Base-by-base conservation (phyloP, 2,113 vertebrate genomes). In the Machaerirhynchus nigripectus region DNA sequence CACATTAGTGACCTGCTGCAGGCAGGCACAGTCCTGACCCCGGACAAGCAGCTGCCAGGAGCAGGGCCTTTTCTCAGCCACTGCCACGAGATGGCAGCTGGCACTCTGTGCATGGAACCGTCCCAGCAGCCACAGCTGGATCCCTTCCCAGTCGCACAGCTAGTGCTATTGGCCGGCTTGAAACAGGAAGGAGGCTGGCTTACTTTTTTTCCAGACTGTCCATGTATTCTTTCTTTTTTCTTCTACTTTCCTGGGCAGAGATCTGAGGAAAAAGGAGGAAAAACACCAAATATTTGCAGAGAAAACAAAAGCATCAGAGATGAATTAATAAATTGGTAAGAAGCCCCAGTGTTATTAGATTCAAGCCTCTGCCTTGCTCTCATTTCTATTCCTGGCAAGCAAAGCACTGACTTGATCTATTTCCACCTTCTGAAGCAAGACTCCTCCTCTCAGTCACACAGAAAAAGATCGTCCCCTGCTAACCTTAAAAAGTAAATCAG, bases 221-320 rank as follows among this genome's bases (percentile, higher is more conserved):
- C 99, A 99, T 99, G 96, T 99, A 99, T 97, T 99, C 99, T 93
- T 99, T 99, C 98, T 99, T 99, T 98, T 99, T 99, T 87, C 99
- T 98, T 96, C 99, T 98, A 75, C 99, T 99, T 97, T 99, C 99
- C 94, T 99, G 99, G 89, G 99, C 99, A 91, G 99, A 99, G 95
- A 99, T 99, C 99, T 99, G 94, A 75, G 69, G 90, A 37, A 89
- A 39, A 82, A 83, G 47, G 46, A 75, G 92, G 63, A 86, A 50
- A 50, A 94, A 44, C 20, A 95, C 4, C 44, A 94, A 93, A 95
- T 88, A 94, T 84, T 96, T 94, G 76, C 46, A 90, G 2, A 63
- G 30, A 9, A 49, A 79, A 80, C 74, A 75, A 83, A 90, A 60
- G 26, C 37, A 94, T 39, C 52, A 86, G 31, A 89, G 49, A 74